Conservation (phyloP, 2,888 invertebrate genomes). For the Oligia strigilis region DNA sequence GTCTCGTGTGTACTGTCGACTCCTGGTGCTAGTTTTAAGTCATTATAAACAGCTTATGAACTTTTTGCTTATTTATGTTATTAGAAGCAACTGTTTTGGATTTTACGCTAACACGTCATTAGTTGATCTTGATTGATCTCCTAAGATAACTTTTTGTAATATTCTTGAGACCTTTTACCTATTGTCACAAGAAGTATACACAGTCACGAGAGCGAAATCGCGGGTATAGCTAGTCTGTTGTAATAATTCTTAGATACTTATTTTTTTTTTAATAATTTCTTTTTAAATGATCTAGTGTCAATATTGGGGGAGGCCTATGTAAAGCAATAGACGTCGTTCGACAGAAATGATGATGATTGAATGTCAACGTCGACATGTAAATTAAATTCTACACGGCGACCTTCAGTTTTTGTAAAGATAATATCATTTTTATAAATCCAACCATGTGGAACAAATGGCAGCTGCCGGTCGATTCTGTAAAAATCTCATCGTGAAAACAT, state of each 20-base stretch:
- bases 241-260: background rate
- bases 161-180: background rate
- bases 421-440: no score
- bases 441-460: no score
- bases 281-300: background rate
- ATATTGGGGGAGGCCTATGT: background rate
- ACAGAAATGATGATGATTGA: background rate
- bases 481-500: no score
- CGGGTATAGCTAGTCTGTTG: background rate
- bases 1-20: background rate
- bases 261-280: background rate
- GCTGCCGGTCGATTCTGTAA: no score
- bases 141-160: background rate
- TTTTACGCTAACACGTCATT: background rate
- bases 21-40: background rate
- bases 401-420: background rate
- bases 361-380: background rate
- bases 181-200: no score
- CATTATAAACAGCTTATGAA: constrained; percentile 38
- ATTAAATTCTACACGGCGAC: background rate
- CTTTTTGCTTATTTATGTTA: constrained; percentile 11
- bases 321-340: background rate
- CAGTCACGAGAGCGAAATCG: background rate
- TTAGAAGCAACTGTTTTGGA: background rate
- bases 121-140: background rate